Evolutionary conservation across 2,888 invertebrate genomes (phyloP).

Genomic region (Schizotus pectinicornis): DNA sequence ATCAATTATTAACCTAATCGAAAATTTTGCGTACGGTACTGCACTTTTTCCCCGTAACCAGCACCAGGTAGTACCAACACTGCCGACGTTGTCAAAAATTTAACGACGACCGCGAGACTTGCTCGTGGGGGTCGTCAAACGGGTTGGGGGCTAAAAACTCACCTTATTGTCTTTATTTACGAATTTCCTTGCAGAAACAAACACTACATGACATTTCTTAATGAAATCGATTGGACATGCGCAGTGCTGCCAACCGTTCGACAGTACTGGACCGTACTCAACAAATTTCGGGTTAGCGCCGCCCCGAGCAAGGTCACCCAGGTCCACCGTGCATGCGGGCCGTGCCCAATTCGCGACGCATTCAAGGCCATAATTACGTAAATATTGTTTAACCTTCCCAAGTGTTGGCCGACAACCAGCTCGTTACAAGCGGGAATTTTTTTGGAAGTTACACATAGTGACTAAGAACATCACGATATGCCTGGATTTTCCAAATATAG

Average conservation of each 20-base stretch:
- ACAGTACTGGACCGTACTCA: conserved; percentile 24
- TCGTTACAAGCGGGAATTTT: too few relatives aligned
- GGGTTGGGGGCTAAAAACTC: conserved; percentile 20
- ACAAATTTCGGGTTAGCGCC: conserved; percentile 1
- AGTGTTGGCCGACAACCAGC: too few relatives aligned
- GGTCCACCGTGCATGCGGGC: too few relatives aligned
- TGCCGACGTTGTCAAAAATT: conserved; percentile 21
- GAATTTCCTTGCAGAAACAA: conserved; percentile 22
- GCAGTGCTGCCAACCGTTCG: conserved; percentile 15
- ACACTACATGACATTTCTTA: conserved; percentile 28
- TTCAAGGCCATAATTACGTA: too few relatives aligned
- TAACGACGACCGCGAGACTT: neutral
- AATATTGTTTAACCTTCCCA: too few relatives aligned
- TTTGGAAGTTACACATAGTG: too few relatives aligned
- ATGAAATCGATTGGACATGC: conserved; percentile 23
- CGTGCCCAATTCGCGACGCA: too few relatives aligned
- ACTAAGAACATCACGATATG: too few relatives aligned
- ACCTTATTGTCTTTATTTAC: conserved; percentile 39
- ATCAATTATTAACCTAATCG: neutral
- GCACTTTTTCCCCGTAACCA: conserved; percentile 1
- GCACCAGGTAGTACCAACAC: conserved; percentile 20
- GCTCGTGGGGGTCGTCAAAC: neutral
- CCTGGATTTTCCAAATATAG: too few relatives aligned
- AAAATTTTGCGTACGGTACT: conserved; percentile 25
- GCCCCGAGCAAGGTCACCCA: neutral